phyloP scores from a whole-genome alignment of 2,888 invertebrate genomes.

The Caenorhabditis zanzibari region DNA sequence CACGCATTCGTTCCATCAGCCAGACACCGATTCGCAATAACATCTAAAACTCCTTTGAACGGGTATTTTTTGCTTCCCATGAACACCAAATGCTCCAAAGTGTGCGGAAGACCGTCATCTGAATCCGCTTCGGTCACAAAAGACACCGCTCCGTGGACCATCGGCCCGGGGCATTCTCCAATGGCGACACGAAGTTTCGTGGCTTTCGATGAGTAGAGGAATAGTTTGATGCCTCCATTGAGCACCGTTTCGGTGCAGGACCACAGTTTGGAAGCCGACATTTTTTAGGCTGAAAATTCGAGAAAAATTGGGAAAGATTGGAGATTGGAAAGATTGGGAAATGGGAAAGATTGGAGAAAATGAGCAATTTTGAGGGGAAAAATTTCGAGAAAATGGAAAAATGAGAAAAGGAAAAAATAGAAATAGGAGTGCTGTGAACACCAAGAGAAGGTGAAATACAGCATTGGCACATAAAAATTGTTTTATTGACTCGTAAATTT shows the following conservation, averaged over 20 bases:
- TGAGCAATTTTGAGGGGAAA: no score
- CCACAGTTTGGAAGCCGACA: constrained; percentile 69
- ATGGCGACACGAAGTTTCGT: constrained; percentile 88
- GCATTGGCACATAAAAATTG: constrained; percentile 23
- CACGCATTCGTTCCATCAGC: constrained; percentile 91
- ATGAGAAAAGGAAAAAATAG: neutral
- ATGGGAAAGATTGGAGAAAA: neutral
- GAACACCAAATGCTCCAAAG: constrained; percentile 93
- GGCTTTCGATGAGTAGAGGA: constrained; percentile 67
- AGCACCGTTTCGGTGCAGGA: constrained; percentile 69
- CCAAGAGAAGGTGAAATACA: neutral
- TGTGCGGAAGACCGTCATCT: constrained; percentile 95
- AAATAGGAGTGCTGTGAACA: neutral
- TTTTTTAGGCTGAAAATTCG: constrained; percentile 14
- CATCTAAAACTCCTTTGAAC: constrained; percentile 87
- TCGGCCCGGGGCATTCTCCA: constrained; percentile 92
- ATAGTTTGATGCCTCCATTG: constrained; percentile 68
- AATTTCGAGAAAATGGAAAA: neutral
- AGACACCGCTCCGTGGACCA: constrained; percentile 92
- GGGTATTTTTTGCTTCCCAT: constrained; percentile 93
- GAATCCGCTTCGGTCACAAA: constrained; percentile 93
- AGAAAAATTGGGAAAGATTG: neutral
- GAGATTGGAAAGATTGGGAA: neutral
- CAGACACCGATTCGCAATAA: constrained; percentile 88
- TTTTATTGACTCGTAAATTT: constrained; percentile 13